Base-by-base conservation (phyloP, 1,140 invertebrate genomes). In the Orussus abietinus region DNA sequence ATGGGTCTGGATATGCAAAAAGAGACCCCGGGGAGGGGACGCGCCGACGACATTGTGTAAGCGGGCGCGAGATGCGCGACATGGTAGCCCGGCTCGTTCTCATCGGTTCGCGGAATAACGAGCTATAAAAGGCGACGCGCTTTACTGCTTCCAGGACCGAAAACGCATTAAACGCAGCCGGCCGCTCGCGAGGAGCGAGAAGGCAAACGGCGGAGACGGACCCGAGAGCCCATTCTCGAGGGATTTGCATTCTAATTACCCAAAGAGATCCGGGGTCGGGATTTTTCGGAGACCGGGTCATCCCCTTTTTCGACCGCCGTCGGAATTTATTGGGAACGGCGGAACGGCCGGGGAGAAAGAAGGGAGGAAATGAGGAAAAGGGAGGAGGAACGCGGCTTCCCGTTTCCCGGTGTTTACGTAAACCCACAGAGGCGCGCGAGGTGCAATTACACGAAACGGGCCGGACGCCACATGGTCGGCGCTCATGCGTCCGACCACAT, bases 191-290 rank as follows among this genome's bases (percentile, higher is more conserved):
- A 48, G 36, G 30, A 39, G 15, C n/a, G 12, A 4, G 6, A 32
- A 26, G 3, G 13, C 15, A 44, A 26, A 44, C 25, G 43, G 5
- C 5, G 3, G 5, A 31, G 11, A 11, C n/a, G 29, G 11, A 12
- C 12, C 6, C 3, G 7, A 31, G 12, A 15, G 5, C 13, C 19
- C 33, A 36, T 21, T 31, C 33, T 37, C 28, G 29, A 40, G 28
- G 26, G 48, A 64, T 62, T 61, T 63, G 61, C 59, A 59, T 65
- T 64, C 57, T 59, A 65, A 67, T 65, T 64, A 59, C 63, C 28
- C 4, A 10, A 15, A 32, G 10, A 22, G 19, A 7, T 25, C 19
- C 14, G 12, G 1, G 22, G 15, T 46, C 41, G 38, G 41, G 50
- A 55, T 52, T 39, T 22, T 21, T 25, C 28, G 9, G 10, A 19